Evolutionary conservation across 1,140 invertebrate genomes (phyloP), one percentile per base, ranked within the genome.

Genomic region (Fragariocoptes setiger): DNA sequence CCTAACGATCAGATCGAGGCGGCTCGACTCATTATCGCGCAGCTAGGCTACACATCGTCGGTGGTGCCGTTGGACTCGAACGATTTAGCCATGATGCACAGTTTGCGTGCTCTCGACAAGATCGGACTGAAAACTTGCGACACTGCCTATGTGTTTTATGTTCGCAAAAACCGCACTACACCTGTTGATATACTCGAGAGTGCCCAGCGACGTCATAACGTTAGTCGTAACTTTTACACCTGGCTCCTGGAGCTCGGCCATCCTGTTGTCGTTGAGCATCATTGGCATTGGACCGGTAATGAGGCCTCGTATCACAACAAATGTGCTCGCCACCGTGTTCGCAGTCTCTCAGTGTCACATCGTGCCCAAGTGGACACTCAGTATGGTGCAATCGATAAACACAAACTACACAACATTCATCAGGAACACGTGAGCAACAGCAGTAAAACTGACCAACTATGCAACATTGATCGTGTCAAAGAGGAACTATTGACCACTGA

Each of bases 101-200:
- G 74, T 45, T 54, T 79, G 14, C 68, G 79, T 51, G 62, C 63
- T 20, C 56, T 88, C 35, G 79, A 85, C 58, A 65, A 65, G 35
- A 71, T 76, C 44, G 78, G 79, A 49, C 67, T 72, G 20, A 63
- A 82, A 46, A 82, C 76, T 4, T 71, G 71, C 50, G 80, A 92
- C 53, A 94, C 86, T 0, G 79, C 77, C 46, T 80, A 90, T 55
- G 65, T 94, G 44, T 90, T 92, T 61, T 95, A 92, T 56, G 79
- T 85, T 0, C 72, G 74, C 54, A 67, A 74, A 36, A 75, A 76
- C 1, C 83, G 92, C 58, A 68, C 65, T 44, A 58, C 56, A 39
- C 60, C 70, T 1, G 55, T 66, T 37, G 74, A 86, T 45, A 85
- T 94, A 45, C 61, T 94, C 13, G 62, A 62, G 15, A 92, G 90